phyloP scores from a whole-genome alignment of 92 coral and sea anemone species.

The Desmophyllum pertusum region DNA sequence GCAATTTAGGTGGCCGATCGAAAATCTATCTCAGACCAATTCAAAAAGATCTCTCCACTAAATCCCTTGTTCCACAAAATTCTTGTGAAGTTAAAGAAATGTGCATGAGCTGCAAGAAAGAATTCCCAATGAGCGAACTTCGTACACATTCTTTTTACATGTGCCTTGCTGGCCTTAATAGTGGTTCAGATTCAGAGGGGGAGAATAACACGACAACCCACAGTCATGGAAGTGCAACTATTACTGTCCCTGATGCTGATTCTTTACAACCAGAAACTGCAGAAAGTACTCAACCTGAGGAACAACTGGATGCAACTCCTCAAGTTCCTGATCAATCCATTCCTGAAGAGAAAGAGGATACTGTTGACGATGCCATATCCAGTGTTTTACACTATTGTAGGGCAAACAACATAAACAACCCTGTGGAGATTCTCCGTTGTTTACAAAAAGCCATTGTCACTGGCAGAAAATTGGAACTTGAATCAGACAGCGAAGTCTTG shows the following conservation, averaged over 20 bases:
- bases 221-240: conserved; percentile 6
- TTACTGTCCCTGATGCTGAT: conserved; percentile 14
- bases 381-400: not conserved
- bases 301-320: not conserved
- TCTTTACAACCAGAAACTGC: not conserved
- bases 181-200: conserved; percentile 32
- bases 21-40: conserved; percentile 57
- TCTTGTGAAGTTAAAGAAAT: conserved; percentile 33
- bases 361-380: not conserved
- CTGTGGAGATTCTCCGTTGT: conserved; percentile 13
- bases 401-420: conserved; percentile 15
- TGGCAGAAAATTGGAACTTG: conserved; percentile 3
- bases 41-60: conserved; percentile 49
- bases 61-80: conserved; percentile 43
- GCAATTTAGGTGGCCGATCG: conserved; percentile 51
- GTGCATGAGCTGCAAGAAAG: conserved; percentile 49
- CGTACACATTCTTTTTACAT: conserved; percentile 28
- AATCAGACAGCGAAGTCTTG: not conserved
- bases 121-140: conserved; percentile 46
- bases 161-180: conserved; percentile 45
- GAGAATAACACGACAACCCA: not conserved
- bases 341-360: not conserved
- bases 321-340: not conserved
- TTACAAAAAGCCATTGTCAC: conserved; percentile 5
- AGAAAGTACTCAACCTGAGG: not conserved